These are phyloP conservation scores for Semaprochilodus insignis DNA, from an alignment of 2,797 vertebrate species.

Conservation along the genomic window DNA sequence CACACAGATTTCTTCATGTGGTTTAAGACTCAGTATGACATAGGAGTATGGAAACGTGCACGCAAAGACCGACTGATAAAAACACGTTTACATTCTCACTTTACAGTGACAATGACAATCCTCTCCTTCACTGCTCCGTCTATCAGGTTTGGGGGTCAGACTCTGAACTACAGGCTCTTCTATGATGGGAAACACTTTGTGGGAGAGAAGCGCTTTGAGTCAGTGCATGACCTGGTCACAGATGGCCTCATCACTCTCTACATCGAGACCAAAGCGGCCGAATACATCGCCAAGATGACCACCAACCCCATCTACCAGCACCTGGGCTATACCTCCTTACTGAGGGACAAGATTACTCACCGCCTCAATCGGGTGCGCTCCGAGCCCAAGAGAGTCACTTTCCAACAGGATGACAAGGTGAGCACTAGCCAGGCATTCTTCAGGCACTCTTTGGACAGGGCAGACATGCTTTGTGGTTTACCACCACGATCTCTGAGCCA, in stretches of 20 bases:
- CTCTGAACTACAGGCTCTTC: constrained; percentile 96
- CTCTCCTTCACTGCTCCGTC: not conserved
- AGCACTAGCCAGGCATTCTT: constrained; percentile 52
- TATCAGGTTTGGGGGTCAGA: constrained; percentile 92
- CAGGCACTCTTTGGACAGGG: not conserved
- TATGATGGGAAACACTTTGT: constrained; percentile 99
- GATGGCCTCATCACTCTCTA: constrained; percentile 97
- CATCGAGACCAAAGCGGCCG: constrained; percentile 97
- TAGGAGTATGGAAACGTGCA: constrained; percentile 70
- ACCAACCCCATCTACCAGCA: constrained; percentile 99
- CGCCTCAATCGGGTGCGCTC: constrained; percentile 86
- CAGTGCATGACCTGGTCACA: constrained; percentile 96
- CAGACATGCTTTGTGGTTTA: too few species aligned
- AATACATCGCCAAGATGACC: constrained; percentile 99
- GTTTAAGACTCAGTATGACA: too few species aligned
- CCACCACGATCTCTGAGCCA: too few species aligned
- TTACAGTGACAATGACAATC: too few species aligned
- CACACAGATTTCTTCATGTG: too few species aligned
- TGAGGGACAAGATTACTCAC: constrained; percentile 91
- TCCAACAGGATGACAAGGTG: constrained; percentile 91
- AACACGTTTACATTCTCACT: too few species aligned
- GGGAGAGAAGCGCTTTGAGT: constrained; percentile 97
- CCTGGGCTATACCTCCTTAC: constrained; percentile 92
- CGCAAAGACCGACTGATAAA: constrained; percentile 77
- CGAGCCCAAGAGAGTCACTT: constrained; percentile 86